Evolutionary conservation across 2,113 vertebrate genomes (phyloP).

Genomic region (Arizona elegans): DNA sequence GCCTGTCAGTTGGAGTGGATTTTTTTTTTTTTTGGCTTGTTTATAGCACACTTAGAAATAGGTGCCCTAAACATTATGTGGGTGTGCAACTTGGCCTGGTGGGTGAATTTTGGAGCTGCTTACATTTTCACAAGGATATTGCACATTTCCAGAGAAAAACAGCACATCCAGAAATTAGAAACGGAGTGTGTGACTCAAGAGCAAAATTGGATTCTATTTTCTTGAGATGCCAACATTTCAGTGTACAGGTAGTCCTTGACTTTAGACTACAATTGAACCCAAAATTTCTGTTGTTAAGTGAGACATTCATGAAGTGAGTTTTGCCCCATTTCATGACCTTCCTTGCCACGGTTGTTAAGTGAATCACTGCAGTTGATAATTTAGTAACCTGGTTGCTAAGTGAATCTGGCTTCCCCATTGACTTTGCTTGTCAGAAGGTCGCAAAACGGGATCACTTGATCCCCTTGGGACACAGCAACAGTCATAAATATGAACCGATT

Average conservation of each 20-base stretch:
- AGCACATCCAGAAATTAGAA: not conserved
- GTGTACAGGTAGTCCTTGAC: not conserved
- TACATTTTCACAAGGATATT: not conserved
- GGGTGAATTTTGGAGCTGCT: not conserved
- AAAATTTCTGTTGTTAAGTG: not conserved
- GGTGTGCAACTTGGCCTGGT: not conserved
- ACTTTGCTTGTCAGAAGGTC: not conserved
- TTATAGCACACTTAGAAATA: not conserved
- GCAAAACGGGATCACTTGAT: not conserved
- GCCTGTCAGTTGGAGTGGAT: not conserved
- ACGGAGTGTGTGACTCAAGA: not conserved
- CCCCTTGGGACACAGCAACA: not conserved
- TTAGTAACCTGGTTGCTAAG: not conserved
- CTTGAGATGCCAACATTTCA: not conserved
- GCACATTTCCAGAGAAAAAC: not conserved
- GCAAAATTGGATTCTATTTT: not conserved
- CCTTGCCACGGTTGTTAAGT: not conserved
- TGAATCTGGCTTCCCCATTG: not conserved
- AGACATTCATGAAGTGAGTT: not conserved
- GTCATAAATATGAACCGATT: not conserved
- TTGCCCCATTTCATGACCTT: not conserved
- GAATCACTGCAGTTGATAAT: not conserved
- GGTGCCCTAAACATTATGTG: not conserved
- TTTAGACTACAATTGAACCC: not conserved
- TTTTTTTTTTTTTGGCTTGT: not conserved